A percentile compares a stretch with the other conserved stretches of the same genome.
These are phyloP conservation scores for Megaleporinus macrocephalus DNA, from an alignment of 2,113 vertebrate genomes.

Conservation along the genomic window DNA sequence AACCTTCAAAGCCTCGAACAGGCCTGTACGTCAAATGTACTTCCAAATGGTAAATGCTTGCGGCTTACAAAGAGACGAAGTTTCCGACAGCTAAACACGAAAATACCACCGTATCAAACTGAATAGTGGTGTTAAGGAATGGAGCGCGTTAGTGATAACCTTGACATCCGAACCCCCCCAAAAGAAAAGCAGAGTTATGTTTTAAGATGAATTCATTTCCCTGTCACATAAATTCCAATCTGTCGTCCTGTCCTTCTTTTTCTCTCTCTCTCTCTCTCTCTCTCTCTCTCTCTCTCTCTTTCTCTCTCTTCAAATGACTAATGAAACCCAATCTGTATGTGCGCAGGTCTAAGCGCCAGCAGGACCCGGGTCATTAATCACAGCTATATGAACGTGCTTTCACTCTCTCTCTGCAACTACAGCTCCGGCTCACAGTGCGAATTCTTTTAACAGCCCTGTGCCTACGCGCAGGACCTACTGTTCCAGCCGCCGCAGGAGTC, in stretches of 20 bases:
- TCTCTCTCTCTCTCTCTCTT: background rate
- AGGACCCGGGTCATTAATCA: slow-evolving; percentile 57
- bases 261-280: background rate
- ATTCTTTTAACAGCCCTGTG: background rate
- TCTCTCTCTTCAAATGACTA: slow-evolving; percentile 64
- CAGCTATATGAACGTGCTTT: slow-evolving; percentile 49
- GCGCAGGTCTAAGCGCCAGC: slow-evolving; percentile 45
- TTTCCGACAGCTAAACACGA: too few relatives aligned
- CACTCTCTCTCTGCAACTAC: background rate
- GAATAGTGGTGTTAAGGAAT: too few relatives aligned
- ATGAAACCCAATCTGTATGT: slow-evolving; percentile 57
- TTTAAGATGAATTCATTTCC: too few relatives aligned
- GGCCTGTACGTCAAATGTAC: too few relatives aligned
- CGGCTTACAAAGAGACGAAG: too few relatives aligned
- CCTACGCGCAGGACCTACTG: background rate
- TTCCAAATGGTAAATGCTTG: too few relatives aligned
- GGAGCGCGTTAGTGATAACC: too few relatives aligned
- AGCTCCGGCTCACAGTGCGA: slow-evolving; percentile 30
- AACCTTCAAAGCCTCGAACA: too few relatives aligned
- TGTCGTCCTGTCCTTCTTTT: background rate
- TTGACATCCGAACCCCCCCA: too few relatives aligned
- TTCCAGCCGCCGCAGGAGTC: slow-evolving; percentile 55
- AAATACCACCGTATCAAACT: too few relatives aligned
- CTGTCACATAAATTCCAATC: background rate
- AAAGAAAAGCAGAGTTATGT: too few relatives aligned